Conservation (phyloP, 2,113 vertebrate species). For the Actinemys pallida region DNA sequence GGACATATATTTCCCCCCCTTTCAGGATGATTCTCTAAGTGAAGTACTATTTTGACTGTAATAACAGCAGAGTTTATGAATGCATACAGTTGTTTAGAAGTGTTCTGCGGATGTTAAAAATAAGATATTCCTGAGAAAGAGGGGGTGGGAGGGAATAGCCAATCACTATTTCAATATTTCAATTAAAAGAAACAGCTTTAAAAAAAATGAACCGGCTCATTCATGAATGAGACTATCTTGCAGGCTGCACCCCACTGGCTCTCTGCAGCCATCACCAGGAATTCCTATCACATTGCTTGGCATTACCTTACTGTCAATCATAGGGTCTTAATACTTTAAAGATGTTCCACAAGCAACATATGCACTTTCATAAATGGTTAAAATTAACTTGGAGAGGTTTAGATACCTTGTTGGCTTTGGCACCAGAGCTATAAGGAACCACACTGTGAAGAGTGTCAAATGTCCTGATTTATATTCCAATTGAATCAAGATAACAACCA, state of each 20-base stretch:
- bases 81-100: neutral
- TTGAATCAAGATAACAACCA: conserved; percentile 41
- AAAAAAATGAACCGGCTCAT: neutral
- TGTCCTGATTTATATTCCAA: conserved; percentile 48
- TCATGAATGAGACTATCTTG: neutral
- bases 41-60: neutral
- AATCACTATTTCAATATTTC: neutral
- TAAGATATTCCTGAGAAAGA: neutral
- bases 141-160: neutral
- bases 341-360: neutral
- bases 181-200: neutral
- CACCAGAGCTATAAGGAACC: conserved; percentile 10
- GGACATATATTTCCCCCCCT: neutral
- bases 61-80: neutral
- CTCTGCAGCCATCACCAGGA: neutral
- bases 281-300: conserved; percentile 21
- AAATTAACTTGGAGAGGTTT: conserved; percentile 13
- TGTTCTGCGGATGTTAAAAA: neutral
- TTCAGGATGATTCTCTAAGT: too few relatives aligned
- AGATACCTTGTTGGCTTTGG: conserved; percentile 42
- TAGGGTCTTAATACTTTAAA: neutral
- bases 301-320: neutral
- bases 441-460: conserved; percentile 35
- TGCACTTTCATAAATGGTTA: conserved; percentile 17
- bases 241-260: neutral